phyloP scores from a whole-genome alignment of 2,797 vertebrate genomes.

The Gymnoscopelus braueri region DNA sequence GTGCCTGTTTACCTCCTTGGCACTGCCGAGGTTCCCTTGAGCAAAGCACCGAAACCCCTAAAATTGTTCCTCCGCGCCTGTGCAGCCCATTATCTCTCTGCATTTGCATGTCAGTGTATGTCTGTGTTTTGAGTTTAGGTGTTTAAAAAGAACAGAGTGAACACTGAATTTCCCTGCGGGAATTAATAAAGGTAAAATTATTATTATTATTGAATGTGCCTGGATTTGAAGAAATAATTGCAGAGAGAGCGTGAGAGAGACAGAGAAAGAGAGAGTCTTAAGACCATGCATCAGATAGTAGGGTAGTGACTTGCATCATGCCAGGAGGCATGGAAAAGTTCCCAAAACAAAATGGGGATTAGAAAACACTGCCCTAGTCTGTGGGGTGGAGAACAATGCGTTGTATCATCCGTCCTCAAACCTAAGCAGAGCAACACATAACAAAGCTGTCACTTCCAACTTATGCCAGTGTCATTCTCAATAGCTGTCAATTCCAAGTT shows the following conservation, averaged over 20 bases:
- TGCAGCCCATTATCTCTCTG: no score
- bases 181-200: no score
- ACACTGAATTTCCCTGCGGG: no score
- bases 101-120: no score
- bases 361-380: not conserved
- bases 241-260: slow-evolving; percentile 1
- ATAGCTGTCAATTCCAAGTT: no score
- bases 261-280: no score
- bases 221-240: slow-evolving; percentile 15
- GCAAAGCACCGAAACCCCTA: not conserved
- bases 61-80: no score
- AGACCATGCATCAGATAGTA: slow-evolving; percentile 13
- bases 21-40: no score
- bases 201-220: slow-evolving; percentile 5
- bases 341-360: slow-evolving; percentile 36
- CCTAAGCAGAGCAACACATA: slow-evolving; percentile 6
- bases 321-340: slow-evolving; percentile 19
- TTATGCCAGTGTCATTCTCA: not conserved
- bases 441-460: slow-evolving; percentile 5
- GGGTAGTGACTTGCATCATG: slow-evolving; percentile 10
- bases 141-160: no score
- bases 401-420: slow-evolving; percentile 10
- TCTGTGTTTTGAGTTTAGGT: no score
- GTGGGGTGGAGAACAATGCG: no score
- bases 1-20: no score